phyloP scores from a whole-genome alignment of 2,797 vertebrate genomes.

The Coregonus suidteri region DNA sequence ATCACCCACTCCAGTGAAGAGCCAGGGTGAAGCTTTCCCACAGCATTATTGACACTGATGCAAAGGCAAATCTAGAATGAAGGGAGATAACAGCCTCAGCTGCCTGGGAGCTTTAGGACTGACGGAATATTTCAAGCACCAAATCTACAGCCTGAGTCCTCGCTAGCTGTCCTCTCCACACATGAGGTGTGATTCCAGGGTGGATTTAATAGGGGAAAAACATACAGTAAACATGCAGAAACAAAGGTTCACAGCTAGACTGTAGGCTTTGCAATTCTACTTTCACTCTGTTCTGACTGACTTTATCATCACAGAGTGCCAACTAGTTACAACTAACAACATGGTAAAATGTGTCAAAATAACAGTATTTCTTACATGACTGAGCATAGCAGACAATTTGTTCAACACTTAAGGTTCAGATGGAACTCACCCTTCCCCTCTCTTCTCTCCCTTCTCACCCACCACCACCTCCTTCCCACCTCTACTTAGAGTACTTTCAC shows the following conservation, averaged over 20 bases:
- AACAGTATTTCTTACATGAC: neutral
- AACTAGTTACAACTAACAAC: neutral
- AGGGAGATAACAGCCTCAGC: neutral
- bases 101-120: slow-evolving; percentile 3
- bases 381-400: neutral
- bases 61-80: slow-evolving; percentile 6
- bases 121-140: slow-evolving; percentile 13
- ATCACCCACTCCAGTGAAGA: neutral
- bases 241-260: neutral
- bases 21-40: slow-evolving; percentile 7
- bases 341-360: neutral
- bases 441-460: slow-evolving; percentile 1
- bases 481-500: slow-evolving; percentile 19
- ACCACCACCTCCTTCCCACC: slow-evolving; percentile 14
- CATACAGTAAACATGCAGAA: neutral
- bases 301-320: neutral
- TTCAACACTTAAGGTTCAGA: neutral
- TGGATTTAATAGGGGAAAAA: neutral
- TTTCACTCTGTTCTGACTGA: neutral
- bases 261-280: neutral
- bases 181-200: slow-evolving; percentile 3
- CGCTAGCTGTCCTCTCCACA: neutral
- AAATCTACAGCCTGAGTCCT: slow-evolving; percentile 1
- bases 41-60: slow-evolving; percentile 9
- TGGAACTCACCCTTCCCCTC: neutral